Evolutionary conservation across 2,113 vertebrate species (phyloP), one percentile per base, ranked within the genome.

Genomic region (Lepidothrix coronata): DNA sequence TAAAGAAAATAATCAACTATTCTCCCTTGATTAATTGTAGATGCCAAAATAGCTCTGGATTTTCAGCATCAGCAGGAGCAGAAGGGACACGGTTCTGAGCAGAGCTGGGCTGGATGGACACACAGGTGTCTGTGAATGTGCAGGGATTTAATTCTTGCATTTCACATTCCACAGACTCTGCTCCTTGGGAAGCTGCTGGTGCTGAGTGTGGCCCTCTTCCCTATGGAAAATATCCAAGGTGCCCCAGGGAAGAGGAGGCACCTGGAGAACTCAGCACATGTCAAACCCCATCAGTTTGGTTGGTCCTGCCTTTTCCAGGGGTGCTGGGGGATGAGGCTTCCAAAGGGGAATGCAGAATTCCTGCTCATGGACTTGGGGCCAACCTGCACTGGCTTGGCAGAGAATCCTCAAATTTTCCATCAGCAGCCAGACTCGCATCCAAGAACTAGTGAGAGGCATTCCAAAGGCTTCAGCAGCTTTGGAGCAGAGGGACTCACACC

Each of bases 311-410:
- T 48, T 41, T 48, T 33, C 5, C 57, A 48, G 2, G 5, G 31
- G 7, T 33, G 8, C 41, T 28, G 37, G 4, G 14, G 55, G 16
- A 28, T 51, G 41, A n/a, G 28, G 49, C 12, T 75, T 9, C 15
- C 0, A 0, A 51, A 55, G 27, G 16, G 18, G 31, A 17, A 66
- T 1, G 2, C 54, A 48, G 31, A 31, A 39, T 0, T 1, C 28
- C 44, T 18, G 35, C 31, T 46, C 19, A 30, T 7, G 28, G 48
- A 30, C 62, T 25, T 30, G 2, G 5, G 51, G 67, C 41, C 83
- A 46, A 6, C 4, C 70, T 33, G n/a, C 61, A 24, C 44, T 5
- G 8, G 6, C 68, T n/a, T 76, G 78, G 88, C 93, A 91, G 52
- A 12, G n/a, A 3, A 35, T n/a, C 19, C 71, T 39, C 54, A 12